Base-by-base conservation (phyloP, 2,888 invertebrate genomes). In the Rhaphigaster nebulosa region DNA sequence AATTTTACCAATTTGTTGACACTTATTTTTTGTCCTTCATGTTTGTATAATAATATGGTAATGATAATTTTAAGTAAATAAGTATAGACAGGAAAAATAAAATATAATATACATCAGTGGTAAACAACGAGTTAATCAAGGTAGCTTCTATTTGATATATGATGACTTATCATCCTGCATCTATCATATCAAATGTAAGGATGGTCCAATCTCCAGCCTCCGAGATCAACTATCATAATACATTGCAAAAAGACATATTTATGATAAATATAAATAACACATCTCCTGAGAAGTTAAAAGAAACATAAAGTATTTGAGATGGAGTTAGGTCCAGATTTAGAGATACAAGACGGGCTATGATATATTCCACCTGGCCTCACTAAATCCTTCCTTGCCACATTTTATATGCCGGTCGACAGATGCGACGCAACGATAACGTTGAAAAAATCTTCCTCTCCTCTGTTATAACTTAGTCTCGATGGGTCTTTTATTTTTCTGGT, bases 331-430 rank as follows among this genome's bases (percentile, higher is more conserved):
- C 41, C 41, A 88, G 88, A 88, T 56, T 56, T 38, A 56, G 50
- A 88, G 88, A 88, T 88, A 88, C 54, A 23, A 26, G 54, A 5
- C 12, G 38, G 88, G 26, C 88, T 88, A 88, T 88, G 88, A 88
- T 54, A 88, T 34, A 88, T 60, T 54, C 29, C 54, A 88, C 88
- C 88, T 54, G 88, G 56, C 38, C 52, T 15, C 88, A 88, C 34
- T 56, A 56, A 88, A 88, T 88, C 52, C 88, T 56, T 56, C 56
- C 88, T 88, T 88, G 88, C 34, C 88, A 88, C 88, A 88, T 88
- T 88, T 88, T 88, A 88, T 88, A 88, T 38, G 88, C 60, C 38
- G 38, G 38, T 29, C 41, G 56, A 88, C 88, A 38, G 88, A 88
- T 88, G 56, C 56, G 56, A 1, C 23, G 26, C 88, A 26, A 56